A percentile compares a stretch with the other conserved stretches of the same genome.
These are phyloP conservation scores for Petrocephalus sullivani DNA, from an alignment of 2,797 vertebrate species.

Conservation along the genomic window DNA sequence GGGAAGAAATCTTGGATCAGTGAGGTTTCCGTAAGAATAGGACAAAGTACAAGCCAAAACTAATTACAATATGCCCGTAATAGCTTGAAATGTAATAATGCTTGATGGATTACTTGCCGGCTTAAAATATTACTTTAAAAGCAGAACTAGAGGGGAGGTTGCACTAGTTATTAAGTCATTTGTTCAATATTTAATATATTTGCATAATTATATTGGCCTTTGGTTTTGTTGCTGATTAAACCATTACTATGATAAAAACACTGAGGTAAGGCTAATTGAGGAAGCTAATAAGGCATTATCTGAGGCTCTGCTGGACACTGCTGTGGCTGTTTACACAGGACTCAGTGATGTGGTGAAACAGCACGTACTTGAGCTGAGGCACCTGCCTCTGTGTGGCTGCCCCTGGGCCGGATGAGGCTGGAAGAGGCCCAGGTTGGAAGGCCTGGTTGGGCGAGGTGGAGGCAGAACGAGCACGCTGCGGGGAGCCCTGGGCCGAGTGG, in stretches of 20 bases:
- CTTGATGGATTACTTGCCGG: background rate
- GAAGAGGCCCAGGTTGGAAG: slow-evolving; percentile 72
- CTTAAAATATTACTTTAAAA: background rate
- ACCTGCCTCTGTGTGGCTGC: slow-evolving; percentile 69
- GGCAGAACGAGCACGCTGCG: slow-evolving; percentile 79
- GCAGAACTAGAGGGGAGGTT: background rate
- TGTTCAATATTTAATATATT: background rate
- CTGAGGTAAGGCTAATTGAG: slow-evolving; percentile 7
- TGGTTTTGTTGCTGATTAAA: slow-evolving; percentile 2
- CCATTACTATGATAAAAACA: background rate
- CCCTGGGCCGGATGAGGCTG: slow-evolving; percentile 57
- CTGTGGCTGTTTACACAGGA: background rate
- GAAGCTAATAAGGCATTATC: background rate
- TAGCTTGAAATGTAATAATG: background rate
- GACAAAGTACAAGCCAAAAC: background rate
- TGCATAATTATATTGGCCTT: background rate
- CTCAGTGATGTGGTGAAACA: background rate
- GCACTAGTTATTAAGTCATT: background rate
- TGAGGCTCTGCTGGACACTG: background rate
- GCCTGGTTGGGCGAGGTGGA: slow-evolving; percentile 80
- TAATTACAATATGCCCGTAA: background rate
- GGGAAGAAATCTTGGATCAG: background rate
- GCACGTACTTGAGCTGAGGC: slow-evolving; percentile 82
- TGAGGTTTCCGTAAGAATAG: background rate
- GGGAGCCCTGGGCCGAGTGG: slow-evolving; percentile 84